Evolutionary conservation across 2,888 invertebrate genomes (phyloP).

Genomic region (Aleiodes leptofemur): DNA sequence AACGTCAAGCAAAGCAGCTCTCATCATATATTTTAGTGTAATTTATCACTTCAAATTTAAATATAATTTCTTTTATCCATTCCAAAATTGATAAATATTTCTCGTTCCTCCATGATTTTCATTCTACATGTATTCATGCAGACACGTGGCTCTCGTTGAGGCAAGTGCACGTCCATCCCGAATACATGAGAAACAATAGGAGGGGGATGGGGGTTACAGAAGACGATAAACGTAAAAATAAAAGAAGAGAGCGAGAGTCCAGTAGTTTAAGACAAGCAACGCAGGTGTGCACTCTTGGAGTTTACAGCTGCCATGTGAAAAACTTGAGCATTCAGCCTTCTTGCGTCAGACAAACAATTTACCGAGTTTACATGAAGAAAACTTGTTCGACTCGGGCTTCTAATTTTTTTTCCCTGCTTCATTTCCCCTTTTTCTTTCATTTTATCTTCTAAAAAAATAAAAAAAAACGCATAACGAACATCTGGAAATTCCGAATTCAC

Average conservation of each 20-base stretch:
- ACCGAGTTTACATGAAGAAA: constrained; percentile 32
- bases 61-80: too few species aligned
- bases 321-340: constrained; percentile 51
- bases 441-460: too few species aligned
- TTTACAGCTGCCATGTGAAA: constrained; percentile 51
- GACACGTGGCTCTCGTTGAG: background rate
- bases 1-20: too few species aligned
- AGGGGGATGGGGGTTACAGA: background rate
- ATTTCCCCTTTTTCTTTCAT: background rate
- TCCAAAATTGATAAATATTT: too few species aligned
- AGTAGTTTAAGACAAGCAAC: constrained; percentile 46
- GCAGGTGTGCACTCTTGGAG: constrained; percentile 52
- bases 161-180: constrained; percentile 5
- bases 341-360: constrained; percentile 51
- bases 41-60: too few species aligned
- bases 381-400: background rate
- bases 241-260: constrained; percentile 35
- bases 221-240: too few species aligned
- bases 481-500: background rate
- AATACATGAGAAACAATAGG: constrained; percentile 32
- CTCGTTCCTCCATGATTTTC: background rate
- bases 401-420: constrained; percentile 10
- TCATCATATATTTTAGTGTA: too few species aligned
- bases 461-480: background rate
- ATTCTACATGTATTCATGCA: background rate